phyloP scores from a whole-genome alignment of 2,113 vertebrate species.

The Aptenodytes forsteri region DNA sequence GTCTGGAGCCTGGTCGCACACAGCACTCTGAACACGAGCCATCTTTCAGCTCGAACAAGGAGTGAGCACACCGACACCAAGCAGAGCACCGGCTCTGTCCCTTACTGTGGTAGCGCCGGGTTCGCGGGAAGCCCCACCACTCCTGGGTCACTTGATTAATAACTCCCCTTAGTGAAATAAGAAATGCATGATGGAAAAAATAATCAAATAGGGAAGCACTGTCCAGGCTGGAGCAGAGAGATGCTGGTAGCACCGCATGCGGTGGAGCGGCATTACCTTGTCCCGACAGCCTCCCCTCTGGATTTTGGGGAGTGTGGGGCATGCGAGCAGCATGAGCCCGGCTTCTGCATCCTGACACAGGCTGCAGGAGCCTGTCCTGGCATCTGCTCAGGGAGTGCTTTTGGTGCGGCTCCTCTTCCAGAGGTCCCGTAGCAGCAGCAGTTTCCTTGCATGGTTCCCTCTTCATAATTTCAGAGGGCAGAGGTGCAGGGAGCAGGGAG shows the following conservation, averaged over 20 bases:
- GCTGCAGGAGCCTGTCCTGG: neutral
- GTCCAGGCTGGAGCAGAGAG: neutral
- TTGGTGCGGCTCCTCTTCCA: neutral
- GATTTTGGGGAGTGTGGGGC: neutral
- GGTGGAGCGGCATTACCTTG: rapidly evolving
- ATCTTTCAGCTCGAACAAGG: neutral
- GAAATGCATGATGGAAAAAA: neutral
- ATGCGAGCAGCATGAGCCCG: rapidly evolving
- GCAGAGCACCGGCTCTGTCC: neutral
- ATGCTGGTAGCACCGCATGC: rapidly evolving
- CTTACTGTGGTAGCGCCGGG: neutral
- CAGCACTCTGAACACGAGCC: neutral
- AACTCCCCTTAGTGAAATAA: neutral
- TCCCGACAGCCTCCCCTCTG: neutral
- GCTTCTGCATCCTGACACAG: neutral
- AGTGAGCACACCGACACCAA: neutral
- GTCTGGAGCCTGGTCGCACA: neutral
- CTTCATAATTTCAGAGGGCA: neutral
- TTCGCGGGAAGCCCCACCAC: rapidly evolving
- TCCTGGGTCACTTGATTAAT: neutral
- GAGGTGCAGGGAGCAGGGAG: neutral
- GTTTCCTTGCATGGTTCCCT: neutral
- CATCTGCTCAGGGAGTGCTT: neutral
- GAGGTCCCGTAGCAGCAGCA: neutral
- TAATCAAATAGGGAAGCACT: neutral